phyloP scores from a whole-genome alignment of 1,140 invertebrate species.

The Drosophila obscura region DNA sequence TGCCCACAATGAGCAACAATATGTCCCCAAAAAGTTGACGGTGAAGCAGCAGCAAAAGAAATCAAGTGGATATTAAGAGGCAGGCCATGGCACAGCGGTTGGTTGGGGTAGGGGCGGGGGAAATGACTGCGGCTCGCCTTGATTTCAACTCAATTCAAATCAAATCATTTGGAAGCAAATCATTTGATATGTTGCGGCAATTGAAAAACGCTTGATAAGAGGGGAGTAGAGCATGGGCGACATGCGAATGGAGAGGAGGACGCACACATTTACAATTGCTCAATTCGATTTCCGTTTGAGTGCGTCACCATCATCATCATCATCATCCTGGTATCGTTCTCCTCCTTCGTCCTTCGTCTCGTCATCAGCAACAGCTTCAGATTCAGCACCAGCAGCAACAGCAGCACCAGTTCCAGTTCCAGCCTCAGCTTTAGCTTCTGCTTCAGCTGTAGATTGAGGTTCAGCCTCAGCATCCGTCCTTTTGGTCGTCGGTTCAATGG shows the following conservation, averaged over 20 bases:
- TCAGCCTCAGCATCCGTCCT: no score
- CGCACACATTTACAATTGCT: slow-evolving; percentile 73
- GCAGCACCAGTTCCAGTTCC: not conserved
- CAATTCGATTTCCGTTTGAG: slow-evolving; percentile 83
- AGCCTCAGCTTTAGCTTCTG: not conserved
- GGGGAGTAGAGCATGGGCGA: not conserved
- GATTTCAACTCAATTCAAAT: slow-evolving; percentile 82
- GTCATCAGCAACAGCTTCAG: no score
- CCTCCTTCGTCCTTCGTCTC: no score
- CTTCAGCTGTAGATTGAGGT: no score
- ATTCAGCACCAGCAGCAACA: no score
- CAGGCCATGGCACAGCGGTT: no score
- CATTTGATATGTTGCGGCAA: slow-evolving; percentile 76
- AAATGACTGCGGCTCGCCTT: slow-evolving; percentile 42
- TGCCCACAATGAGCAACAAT: slow-evolving; percentile 39
- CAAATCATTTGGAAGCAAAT: slow-evolving; percentile 83
- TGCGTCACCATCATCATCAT: slow-evolving; percentile 46
- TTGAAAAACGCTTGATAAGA: slow-evolving; percentile 49
- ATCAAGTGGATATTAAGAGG: slow-evolving; percentile 66
- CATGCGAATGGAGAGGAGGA: not conserved
- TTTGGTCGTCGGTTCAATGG: slow-evolving; percentile 54
- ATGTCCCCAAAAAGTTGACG: slow-evolving; percentile 50
- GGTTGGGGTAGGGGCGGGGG: not conserved
- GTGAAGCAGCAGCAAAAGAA: slow-evolving; percentile 46
- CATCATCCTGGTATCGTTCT: not conserved